Conservation (phyloP, 2,888 invertebrate genomes). For the Dromius quadrimaculatus region DNA sequence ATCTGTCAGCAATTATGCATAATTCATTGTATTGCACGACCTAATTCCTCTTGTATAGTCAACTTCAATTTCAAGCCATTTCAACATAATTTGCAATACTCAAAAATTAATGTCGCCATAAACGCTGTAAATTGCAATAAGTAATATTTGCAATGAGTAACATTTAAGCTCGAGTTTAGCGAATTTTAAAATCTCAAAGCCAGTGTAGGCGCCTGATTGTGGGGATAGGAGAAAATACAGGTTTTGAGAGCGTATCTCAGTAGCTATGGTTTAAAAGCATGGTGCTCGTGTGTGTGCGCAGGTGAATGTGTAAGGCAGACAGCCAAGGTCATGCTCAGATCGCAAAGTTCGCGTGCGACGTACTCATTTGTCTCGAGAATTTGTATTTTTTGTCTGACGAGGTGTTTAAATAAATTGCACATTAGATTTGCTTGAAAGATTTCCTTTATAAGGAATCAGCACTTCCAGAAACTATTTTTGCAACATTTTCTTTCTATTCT, state of each 20-base stretch:
- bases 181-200: background rate
- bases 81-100: slow-evolving; percentile 24
- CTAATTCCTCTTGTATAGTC: slow-evolving; percentile 12
- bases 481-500: no score
- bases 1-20: slow-evolving; percentile 9
- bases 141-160: background rate
- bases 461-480: no score
- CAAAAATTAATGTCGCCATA: slow-evolving; percentile 18
- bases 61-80: background rate
- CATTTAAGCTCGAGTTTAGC: background rate
- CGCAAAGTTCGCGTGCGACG: slow-evolving; percentile 33
- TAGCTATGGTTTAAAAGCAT: slow-evolving; percentile 9
- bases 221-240: slow-evolving; percentile 15
- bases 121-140: background rate
- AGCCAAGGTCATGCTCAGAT: slow-evolving; percentile 32
- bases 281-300: background rate
- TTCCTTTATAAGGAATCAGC: no score
- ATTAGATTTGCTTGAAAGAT: slow-evolving; percentile 1
- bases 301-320: slow-evolving; percentile 36
- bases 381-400: slow-evolving; percentile 26
- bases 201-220: background rate
- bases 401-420: slow-evolving; percentile 17
- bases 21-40: slow-evolving; percentile 15
- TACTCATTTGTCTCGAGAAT: slow-evolving; percentile 41
- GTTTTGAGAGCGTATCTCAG: slow-evolving; percentile 12